Evolutionary conservation across 2,113 vertebrate species (phyloP).

Genomic region (Arizona elegans): DNA sequence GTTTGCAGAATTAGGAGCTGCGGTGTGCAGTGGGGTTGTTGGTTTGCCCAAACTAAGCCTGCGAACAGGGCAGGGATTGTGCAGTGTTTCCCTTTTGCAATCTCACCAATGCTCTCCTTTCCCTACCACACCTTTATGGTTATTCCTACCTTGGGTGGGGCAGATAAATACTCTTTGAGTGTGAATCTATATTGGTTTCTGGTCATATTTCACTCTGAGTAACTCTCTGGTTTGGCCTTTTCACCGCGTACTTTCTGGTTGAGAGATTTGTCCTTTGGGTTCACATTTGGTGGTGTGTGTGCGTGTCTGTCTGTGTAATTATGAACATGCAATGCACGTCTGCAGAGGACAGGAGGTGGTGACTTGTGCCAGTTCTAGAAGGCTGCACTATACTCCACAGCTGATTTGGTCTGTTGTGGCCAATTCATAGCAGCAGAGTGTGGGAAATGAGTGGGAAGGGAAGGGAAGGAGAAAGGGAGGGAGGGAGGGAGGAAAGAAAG

Average conservation of each 20-base stretch:
- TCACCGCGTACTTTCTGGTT: neutral
- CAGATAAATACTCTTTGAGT: neutral
- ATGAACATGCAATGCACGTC: neutral
- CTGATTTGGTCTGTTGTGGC: neutral
- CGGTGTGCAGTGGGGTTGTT: fast-evolving
- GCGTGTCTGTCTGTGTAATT: neutral
- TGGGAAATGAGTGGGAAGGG: neutral
- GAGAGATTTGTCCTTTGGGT: constrained; percentile 5
- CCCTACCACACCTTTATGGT: neutral
- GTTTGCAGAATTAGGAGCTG: neutral
- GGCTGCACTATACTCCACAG: neutral
- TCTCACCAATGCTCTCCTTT: neutral
- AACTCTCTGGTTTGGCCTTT: neutral
- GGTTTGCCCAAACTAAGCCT: no score
- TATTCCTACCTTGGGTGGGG: neutral
- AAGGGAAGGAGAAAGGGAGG: no score
- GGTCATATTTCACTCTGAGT: constrained; percentile 39
- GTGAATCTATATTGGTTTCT: constrained; percentile 31
- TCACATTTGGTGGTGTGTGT: neutral
- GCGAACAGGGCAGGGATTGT: neutral
- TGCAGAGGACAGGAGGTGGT: constrained; percentile 28
- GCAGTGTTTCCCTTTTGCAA: neutral
- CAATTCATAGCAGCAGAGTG: neutral
- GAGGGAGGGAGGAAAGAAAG: no score
- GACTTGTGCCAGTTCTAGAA: neutral